Evolutionary conservation across 2,113 vertebrate species (phyloP).

Genomic region (Laticauda laticaudata): DNA sequence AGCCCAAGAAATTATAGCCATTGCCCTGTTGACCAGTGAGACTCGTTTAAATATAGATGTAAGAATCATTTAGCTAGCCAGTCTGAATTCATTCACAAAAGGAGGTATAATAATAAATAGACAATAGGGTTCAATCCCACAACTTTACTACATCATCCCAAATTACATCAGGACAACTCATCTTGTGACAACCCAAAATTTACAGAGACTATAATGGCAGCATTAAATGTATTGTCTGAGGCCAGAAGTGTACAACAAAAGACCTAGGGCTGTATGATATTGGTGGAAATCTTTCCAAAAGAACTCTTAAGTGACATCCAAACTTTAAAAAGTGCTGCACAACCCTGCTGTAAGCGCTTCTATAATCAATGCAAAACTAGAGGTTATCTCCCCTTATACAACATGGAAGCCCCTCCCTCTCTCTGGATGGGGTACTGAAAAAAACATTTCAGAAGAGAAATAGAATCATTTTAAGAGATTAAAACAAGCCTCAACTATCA

Average conservation of each 20-base stretch:
- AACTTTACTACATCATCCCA: background rate
- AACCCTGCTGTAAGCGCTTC: background rate
- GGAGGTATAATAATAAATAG: background rate
- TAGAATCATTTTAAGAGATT: background rate
- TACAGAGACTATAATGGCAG: background rate
- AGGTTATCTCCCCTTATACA: background rate
- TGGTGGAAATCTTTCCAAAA: background rate
- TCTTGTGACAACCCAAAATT: background rate
- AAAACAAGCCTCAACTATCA: background rate
- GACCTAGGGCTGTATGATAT: background rate
- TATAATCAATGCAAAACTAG: background rate
- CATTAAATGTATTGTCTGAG: background rate
- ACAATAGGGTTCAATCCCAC: background rate
- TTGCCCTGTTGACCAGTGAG: background rate
- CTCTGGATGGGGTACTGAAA: too few relatives aligned
- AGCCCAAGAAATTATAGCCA: background rate
- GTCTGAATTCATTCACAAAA: background rate
- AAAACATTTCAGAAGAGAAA: background rate
- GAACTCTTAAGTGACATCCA: background rate
- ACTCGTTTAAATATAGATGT: background rate
- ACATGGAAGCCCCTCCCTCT: background rate
- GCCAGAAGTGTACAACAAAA: background rate
- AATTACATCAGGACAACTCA: background rate
- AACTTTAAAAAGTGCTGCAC: background rate
- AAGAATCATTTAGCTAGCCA: background rate